A percentile compares a stretch with the other conserved stretches of the same genome.
Conservation (phyloP, 2,797 vertebrate genomes). For the Lepidocolaptes lacrymiger region DNA sequence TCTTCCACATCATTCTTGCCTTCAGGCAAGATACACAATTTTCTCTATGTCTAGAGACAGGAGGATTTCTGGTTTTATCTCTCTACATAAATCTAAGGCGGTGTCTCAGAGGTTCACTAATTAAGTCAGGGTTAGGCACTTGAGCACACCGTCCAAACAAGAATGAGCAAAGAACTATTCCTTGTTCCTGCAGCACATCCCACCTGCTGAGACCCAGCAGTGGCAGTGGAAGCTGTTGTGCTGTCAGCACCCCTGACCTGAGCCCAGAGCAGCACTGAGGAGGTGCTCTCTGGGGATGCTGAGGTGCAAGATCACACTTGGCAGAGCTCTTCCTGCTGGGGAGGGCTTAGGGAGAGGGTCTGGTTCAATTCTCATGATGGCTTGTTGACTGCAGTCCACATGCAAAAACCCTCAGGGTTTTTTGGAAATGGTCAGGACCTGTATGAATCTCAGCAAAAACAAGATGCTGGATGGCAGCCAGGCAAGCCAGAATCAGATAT, state of each 20-base stretch:
- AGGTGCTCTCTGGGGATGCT: neutral
- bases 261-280: neutral
- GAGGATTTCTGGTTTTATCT: neutral
- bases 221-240: neutral
- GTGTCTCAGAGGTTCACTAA: neutral
- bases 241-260: neutral
- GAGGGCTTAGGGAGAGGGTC: neutral
- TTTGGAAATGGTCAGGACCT: neutral
- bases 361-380: fast-evolving
- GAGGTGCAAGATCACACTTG: neutral
- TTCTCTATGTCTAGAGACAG: neutral
- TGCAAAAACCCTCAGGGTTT: neutral
- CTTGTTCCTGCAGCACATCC: neutral
- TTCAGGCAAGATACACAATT: neutral
- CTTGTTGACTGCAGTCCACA: neutral
- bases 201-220: neutral
- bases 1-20: neutral
- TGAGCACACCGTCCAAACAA: fast-evolving
- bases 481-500: neutral
- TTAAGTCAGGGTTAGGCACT: neutral
- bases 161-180: neutral
- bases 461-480: neutral
- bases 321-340: neutral
- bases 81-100: neutral
- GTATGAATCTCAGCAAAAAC: neutral